Base-by-base conservation (phyloP, 2,888 invertebrate genomes). In the Synanthedon vespiformis region DNA sequence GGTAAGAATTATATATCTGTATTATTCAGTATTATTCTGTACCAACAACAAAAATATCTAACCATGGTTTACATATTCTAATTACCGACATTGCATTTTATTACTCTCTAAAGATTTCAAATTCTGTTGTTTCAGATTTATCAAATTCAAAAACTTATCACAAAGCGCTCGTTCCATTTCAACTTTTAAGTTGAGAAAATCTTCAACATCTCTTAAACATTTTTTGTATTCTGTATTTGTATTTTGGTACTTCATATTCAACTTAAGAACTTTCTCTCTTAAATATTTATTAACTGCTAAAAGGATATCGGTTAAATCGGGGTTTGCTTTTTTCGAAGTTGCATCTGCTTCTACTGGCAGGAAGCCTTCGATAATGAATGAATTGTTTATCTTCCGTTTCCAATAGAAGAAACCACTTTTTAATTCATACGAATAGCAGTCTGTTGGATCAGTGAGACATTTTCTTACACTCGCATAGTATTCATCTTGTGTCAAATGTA, bases 321-420 rank as follows among this genome's bases (percentile, higher is more conserved):
- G 74, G 40, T 66, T 70, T 4, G 60, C 48, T 16, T 57, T 58
- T 41, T 58, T 67, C 2, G 70, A 63, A 14, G 65, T 55, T 40
- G 54, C 58, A 41, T 72, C 70, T 44, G 67, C 47, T 61, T 80
- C 76, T 54, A 82, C 63, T 1, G 82, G 81, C 49, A 82, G 54
- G 60, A 80, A 82, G 6, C 82, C 82, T 70, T 82, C 80, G 50
- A 80, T 71, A 14, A 73, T 53, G 16, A 67, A 4, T 0, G 66
- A 63, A 18, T 67, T 62, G 40, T 65, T 63, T 11, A 63, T 14
- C 56, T 68, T 74, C 53, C 69, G 68, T 62, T 79, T 80, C 82
- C 82, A 82, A 55, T 79, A 82, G 57, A 82, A 81, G 60, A 82
- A 79, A 0, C 76, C 81, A 57, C 69, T 68, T 67, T 72, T 78